Percentiles rank a stretch among this genome's conserved stretches.
Conservation (phyloP, 1,140 invertebrate genomes). For the Papilio aristodemus region DNA sequence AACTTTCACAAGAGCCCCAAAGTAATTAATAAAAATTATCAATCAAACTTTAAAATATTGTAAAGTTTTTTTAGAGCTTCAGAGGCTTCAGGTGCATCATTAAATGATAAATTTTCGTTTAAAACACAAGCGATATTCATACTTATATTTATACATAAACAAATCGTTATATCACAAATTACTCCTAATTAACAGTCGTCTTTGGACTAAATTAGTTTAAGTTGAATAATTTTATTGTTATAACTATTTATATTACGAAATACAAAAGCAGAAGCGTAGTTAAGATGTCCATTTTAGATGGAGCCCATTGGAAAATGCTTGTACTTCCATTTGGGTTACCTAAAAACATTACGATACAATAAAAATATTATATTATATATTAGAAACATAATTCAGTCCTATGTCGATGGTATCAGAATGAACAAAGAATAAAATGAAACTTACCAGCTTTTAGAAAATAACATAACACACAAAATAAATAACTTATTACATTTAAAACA, state of each 20-base stretch:
- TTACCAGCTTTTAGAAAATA: conserved; percentile 66
- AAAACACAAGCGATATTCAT: conserved; percentile 50
- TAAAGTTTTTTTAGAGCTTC: conserved; percentile 29
- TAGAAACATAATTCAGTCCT: conserved; percentile 43
- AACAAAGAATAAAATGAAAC: conserved; percentile 61
- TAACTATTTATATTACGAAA: conserved; percentile 56
- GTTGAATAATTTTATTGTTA: conserved; percentile 48
- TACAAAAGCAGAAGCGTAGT: conserved; percentile 60
- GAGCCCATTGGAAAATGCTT: conserved; percentile 68
- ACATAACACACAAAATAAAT: conserved; percentile 64
- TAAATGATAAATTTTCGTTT: conserved; percentile 52
- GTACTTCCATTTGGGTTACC: conserved; percentile 79
- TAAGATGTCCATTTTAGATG: conserved; percentile 65
- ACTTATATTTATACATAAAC: conserved; percentile 65
- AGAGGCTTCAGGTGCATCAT: conserved; percentile 44
- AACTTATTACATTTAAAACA: conserved; percentile 35
- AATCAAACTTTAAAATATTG: conserved; percentile 35
- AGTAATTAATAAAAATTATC: conserved; percentile 14
- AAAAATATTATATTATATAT: conserved; percentile 55
- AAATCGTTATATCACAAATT: conserved; percentile 72
- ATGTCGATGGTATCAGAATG: conserved; percentile 50
- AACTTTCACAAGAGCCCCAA: conserved; percentile 26
- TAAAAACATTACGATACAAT: conserved; percentile 75
- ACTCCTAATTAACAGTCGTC: conserved; percentile 73
- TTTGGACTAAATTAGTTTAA: conserved; percentile 64